These are phyloP conservation scores for Formica selysi DNA, from an alignment of 1,140 invertebrate genomes.

Conservation along the genomic window DNA sequence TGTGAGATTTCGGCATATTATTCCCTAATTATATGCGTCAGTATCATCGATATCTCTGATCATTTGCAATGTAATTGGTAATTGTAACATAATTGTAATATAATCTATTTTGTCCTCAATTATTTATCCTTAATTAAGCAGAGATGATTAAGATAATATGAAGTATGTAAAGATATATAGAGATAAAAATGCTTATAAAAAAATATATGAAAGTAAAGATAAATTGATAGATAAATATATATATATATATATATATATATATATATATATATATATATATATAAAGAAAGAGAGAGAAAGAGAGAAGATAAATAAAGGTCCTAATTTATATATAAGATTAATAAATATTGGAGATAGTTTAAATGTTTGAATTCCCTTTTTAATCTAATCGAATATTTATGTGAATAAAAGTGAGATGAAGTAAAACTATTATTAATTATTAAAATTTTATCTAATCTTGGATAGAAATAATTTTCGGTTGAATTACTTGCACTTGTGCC, in stretches of 20 bases:
- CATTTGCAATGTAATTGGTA: background rate
- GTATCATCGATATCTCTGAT: background rate
- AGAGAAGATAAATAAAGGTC: too few species aligned
- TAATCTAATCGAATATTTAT: too few species aligned
- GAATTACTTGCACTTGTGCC: background rate
- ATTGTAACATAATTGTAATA: background rate
- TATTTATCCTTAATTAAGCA: background rate
- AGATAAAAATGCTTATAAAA: background rate
- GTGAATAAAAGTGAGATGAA: background rate
- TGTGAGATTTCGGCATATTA: conserved; percentile 28
- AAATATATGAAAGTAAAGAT: background rate
- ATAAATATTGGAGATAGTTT: too few species aligned
- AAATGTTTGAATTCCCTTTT: too few species aligned
- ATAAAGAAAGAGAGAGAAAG: too few species aligned
- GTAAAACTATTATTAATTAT: background rate
- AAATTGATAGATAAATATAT: too few species aligned
- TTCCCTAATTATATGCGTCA: conserved; percentile 38
- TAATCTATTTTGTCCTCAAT: background rate
- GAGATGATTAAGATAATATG: background rate
- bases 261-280: too few species aligned
- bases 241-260: too few species aligned
- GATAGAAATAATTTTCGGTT: conserved; percentile 5
- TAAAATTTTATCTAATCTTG: conserved; percentile 1
- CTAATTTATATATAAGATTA: too few species aligned
- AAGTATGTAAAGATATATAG: background rate